phyloP scores from a whole-genome alignment of 2,888 invertebrate genomes.

The Uropetala carovei region DNA sequence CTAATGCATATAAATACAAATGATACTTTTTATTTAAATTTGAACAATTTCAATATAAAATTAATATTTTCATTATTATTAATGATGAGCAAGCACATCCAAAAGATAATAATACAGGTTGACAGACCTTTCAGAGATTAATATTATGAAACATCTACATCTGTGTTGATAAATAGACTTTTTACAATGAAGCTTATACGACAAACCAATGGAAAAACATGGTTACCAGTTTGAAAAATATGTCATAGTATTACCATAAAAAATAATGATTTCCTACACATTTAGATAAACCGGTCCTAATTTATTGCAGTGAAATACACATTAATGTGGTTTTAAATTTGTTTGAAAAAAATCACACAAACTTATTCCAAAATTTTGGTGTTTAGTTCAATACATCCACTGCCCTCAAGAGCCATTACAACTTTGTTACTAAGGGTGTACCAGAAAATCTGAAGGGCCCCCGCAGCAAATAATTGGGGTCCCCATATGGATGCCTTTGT shows the following conservation, averaged over 20 bases:
- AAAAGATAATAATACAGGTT: neutral
- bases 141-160: no score
- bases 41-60: no score
- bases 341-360: neutral
- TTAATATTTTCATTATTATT: no score
- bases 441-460: no score
- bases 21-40: no score
- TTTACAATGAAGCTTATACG: neutral
- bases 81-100: neutral
- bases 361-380: neutral
- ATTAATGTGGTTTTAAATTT: neutral
- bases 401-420: slow-evolving; percentile 1
- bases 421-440: no score
- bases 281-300: neutral
- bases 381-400: slow-evolving; percentile 5
- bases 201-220: neutral
- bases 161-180: no score
- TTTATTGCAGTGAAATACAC: neutral
- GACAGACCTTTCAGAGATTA: no score
- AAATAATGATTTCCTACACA: neutral
- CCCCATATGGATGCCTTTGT: no score
- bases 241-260: neutral
- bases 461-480: no score
- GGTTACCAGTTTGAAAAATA: neutral
- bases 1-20: no score